A percentile compares a stretch with the other conserved stretches of the same genome.
phyloP scores from a whole-genome alignment of 2,888 invertebrate genomes.

The Nymphalis c-album region DNA sequence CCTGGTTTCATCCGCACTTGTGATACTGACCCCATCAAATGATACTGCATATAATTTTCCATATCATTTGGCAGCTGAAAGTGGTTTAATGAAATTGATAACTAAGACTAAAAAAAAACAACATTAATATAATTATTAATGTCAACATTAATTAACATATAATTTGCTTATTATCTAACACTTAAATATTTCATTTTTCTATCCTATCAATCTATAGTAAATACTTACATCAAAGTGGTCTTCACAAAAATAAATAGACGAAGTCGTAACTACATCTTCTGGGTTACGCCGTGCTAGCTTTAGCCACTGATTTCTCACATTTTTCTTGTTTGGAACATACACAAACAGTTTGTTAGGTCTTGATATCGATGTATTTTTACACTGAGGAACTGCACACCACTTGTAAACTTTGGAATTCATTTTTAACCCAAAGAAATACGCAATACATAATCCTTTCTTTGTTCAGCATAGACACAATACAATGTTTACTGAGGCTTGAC shows the following conservation, averaged over 20 bases:
- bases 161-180: slow-evolving; percentile 1
- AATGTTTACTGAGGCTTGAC: too few species aligned
- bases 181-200: slow-evolving; percentile 11
- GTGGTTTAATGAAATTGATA: slow-evolving; percentile 11
- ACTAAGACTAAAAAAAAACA: slow-evolving; percentile 22
- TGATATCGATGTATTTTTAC: slow-evolving; percentile 23
- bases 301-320: slow-evolving; percentile 41
- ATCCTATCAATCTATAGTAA: neutral
- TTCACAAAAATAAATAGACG: slow-evolving; percentile 34
- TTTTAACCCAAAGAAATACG: neutral
- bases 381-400: slow-evolving; percentile 27
- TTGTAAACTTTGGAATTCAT: slow-evolving; percentile 26
- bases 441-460: too few species aligned
- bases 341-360: slow-evolving; percentile 42
- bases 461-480: too few species aligned
- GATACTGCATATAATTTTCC: slow-evolving; percentile 44
- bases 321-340: slow-evolving; percentile 41
- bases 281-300: slow-evolving; percentile 42
- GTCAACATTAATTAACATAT: too few species aligned
- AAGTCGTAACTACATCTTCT: slow-evolving; percentile 32
- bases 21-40: slow-evolving; percentile 48
- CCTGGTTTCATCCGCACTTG: slow-evolving; percentile 48
- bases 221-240: slow-evolving; percentile 34
- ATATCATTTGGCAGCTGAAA: slow-evolving; percentile 40
- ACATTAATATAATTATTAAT: too few species aligned